Evolutionary conservation across 2,113 vertebrate genomes (phyloP).

Genomic region (Plecturocebus donacophilus): DNA sequence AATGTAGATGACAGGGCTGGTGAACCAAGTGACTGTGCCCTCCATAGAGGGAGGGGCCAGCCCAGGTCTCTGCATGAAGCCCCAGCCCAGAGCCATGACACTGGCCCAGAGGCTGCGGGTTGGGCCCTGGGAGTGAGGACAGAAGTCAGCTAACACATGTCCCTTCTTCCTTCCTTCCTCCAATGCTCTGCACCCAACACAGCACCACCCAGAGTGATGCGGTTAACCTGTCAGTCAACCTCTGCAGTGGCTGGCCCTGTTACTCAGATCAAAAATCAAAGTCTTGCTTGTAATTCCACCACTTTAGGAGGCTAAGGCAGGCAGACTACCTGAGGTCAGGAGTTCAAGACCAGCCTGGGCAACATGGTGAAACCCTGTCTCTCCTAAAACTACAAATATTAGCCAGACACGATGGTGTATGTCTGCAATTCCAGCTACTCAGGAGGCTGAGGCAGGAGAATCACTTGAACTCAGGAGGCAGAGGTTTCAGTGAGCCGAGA

Average conservation of each 20-base stretch:
- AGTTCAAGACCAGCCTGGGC: too few relatives aligned
- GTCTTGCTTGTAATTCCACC: not conserved
- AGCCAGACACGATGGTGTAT: too few relatives aligned
- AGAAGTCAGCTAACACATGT: too few relatives aligned
- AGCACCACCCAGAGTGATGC: not conserved
- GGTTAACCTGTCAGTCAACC: not conserved
- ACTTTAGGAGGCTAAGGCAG: too few relatives aligned
- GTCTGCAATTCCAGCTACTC: too few relatives aligned
- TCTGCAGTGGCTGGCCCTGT: not conserved
- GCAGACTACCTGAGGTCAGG: too few relatives aligned
- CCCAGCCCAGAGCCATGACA: not conserved
- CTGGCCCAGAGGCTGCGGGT: not conserved
- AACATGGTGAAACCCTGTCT: too few relatives aligned
- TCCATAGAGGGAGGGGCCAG: not conserved
- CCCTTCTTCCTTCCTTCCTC: not conserved
- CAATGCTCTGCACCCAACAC: fast-evolving
- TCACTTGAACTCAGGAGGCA: too few relatives aligned
- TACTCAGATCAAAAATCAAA: not conserved
- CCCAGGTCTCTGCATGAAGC: not conserved
- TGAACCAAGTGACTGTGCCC: not conserved
- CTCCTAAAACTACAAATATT: too few relatives aligned
- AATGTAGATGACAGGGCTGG: constrained; percentile 55
- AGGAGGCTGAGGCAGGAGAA: too few relatives aligned
- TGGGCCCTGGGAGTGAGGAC: not conserved
- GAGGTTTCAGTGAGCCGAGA: too few relatives aligned